Percentiles rank a stretch among this genome's conserved stretches.
These are phyloP conservation scores for Andrena praecox DNA, from an alignment of 2,888 invertebrate genomes.

Conservation along the genomic window DNA sequence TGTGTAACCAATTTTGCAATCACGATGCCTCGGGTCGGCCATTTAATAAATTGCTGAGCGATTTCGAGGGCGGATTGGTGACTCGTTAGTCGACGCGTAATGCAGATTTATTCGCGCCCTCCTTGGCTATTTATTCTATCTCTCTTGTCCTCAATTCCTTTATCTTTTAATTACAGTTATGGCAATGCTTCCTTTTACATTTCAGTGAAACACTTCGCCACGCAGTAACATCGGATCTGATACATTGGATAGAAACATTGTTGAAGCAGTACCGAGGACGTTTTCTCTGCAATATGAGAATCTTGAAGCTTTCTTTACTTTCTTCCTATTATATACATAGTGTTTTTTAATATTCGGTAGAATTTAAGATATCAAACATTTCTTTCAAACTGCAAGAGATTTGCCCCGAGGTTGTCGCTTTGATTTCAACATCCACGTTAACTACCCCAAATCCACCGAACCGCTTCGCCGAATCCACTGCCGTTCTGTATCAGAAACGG, in stretches of 20 bases:
- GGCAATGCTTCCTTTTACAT: too few relatives aligned
- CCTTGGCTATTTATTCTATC: neutral
- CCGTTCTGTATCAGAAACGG: conserved; percentile 2
- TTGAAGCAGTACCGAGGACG: too few relatives aligned
- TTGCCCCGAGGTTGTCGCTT: neutral
- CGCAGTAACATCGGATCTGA: neutral
- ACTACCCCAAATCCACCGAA: neutral
- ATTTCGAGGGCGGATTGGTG: conserved; percentile 49
- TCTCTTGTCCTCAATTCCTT: neutral
- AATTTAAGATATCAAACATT: neutral
- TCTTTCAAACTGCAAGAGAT: neutral
- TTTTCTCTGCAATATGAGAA: too few relatives aligned
- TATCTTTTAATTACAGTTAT: conserved; percentile 1
- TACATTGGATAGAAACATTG: neutral
- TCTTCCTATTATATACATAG: too few relatives aligned
- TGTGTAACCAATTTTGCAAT: conserved; percentile 69
- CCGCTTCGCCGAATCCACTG: neutral
- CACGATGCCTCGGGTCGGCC: conserved; percentile 55
- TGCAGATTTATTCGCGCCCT: conserved; percentile 54
- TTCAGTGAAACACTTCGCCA: too few relatives aligned
- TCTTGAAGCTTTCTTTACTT: too few relatives aligned
- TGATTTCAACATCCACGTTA: conserved; percentile 3
- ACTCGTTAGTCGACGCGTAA: conserved; percentile 62
- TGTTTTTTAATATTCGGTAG: too few relatives aligned
- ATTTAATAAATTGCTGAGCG: conserved; percentile 61